Base-by-base conservation (phyloP, 2,113 vertebrate species). In the Hemichromis elongatus region DNA sequence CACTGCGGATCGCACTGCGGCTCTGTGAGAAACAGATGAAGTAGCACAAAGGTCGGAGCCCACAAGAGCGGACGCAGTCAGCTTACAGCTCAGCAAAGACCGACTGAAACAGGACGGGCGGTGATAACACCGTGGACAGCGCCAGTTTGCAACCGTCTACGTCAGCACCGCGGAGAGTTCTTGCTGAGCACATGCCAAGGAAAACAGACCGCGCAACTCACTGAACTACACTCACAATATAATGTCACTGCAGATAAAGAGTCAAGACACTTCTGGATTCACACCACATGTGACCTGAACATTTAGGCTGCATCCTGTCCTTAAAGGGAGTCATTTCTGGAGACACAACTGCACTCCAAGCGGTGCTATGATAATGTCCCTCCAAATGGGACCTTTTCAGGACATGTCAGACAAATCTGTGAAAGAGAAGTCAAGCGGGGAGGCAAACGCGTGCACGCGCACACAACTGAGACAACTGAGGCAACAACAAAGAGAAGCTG, bases 161-260 rank as follows among this genome's bases (percentile, higher is more conserved):
- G 81, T 93, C 92, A 94, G 92, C 87, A 93, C 90, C 86, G 54
- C 1, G 77, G 92, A 92, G 82, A 92, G 90, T 24, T 75, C 85
- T 59, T 80, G 87, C 88, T 94, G 87, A 90, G 89, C 89, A 83
- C 84, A 88, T 86, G 86, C 5, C 19, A 5, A 11, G 59, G 61
- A 85, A 87, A 85, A 75, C 3, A 37, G 83, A 47, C 82, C 40
- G 73, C 42, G 10, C 33, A 24, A 28, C 45, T 53, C 68, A 47
- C 54, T 66, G 12, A 42, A 19, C 83, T n/a, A 28, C 77, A 63
- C 28, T 11, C 3, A 75, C 84, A 81, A 70, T 47, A 79, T 61
- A 80, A 73, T 10, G 53, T 8, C 55, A 63, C 24, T 37, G 21
- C 2, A 35, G 68, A 82, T 40, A 79, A 54, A 77, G 24, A 54